Base-by-base conservation (phyloP, 2,797 vertebrate species). In the Gadopsis marmoratus region DNA sequence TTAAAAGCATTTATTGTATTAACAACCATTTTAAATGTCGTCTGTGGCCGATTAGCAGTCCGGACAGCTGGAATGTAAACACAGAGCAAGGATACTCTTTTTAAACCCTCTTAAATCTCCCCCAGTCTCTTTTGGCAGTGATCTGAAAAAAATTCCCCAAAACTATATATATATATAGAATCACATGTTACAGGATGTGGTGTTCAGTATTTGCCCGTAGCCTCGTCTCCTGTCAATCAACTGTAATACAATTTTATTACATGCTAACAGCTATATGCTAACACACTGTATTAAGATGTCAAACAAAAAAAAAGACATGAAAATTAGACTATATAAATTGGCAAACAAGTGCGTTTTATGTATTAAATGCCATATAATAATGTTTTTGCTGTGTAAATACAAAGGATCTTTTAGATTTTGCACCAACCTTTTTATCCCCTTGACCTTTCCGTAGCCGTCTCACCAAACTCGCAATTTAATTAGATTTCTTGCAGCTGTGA, bases 51-150 rank as follows among this genome's bases (percentile, higher is more conserved):
- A 76, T 66, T 35, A 55, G 23, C 54, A 41, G 37, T 61, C 17
- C 33, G 61, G 6, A 56, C 63, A 29, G 31, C 31, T 63, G 78
- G 72, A 87, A 84, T 79, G 79, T 76, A 17, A 76, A 73, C 23
- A 41, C 1, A n/a, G 0, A 55, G 19, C 39, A 56, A 67, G 47
- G 0, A 58, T 72, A 62, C 31, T 39, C 3, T 53, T 51, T 29
- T 29, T n/a, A 11, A 48, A 63, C 16, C 6, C 12, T 71, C 31
- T 35, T 43, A 13, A 26, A 61, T 37, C 6, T 21, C 11, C 21
- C 13, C 8, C 2, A 16, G 23, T 45, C 9, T 50, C 37, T 29
- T 37, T 65, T 8, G 14, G 10, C 4, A 16, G 31, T 39, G n/a
- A 33, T n/a, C 11, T 26, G 26, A 26, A 26, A 26, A 26, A 26